A percentile compares a stretch with the other conserved stretches of the same genome.
Conservation (phyloP, 30 jellyfish, hydroid and myxozoan species). For the Turritopsis rubra region DNA sequence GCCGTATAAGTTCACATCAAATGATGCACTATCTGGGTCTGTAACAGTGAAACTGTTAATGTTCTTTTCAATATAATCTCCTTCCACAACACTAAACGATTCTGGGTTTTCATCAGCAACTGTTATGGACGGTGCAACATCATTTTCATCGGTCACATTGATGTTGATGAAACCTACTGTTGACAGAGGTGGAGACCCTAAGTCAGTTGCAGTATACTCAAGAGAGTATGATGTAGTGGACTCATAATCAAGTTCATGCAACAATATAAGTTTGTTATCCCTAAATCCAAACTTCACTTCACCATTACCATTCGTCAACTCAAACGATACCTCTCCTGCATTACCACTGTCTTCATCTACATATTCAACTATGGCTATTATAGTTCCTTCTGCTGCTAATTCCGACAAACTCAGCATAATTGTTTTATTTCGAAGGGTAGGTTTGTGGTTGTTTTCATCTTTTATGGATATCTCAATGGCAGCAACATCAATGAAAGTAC, state of each 20-base stretch:
- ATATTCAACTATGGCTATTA: not conserved
- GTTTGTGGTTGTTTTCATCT: conserved; percentile 12
- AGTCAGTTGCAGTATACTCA: not conserved
- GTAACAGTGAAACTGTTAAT: not conserved
- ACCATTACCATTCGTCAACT: not conserved
- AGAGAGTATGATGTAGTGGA: not conserved
- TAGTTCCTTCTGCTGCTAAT: not conserved
- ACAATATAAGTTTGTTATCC: not conserved
- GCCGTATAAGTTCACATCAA: not conserved
- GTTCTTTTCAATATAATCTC: not conserved
- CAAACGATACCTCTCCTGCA: not conserved
- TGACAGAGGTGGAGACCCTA: conserved; percentile 2
- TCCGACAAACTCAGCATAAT: not conserved
- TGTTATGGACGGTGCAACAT: not conserved
- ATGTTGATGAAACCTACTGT: not conserved
- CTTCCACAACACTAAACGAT: not conserved
- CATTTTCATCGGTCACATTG: not conserved
- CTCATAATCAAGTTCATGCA: not conserved
- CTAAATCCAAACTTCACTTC: not conserved
- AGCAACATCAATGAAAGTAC: not conserved
- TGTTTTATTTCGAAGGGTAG: not conserved
- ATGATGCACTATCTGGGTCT: not conserved
- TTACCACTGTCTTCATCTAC: conserved; percentile 15
- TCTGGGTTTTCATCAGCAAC: not conserved
- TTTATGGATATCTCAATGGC: not conserved